Evolutionary conservation across 2,113 vertebrate species (phyloP).

Genomic region (Galemys pyrenaicus): DNA sequence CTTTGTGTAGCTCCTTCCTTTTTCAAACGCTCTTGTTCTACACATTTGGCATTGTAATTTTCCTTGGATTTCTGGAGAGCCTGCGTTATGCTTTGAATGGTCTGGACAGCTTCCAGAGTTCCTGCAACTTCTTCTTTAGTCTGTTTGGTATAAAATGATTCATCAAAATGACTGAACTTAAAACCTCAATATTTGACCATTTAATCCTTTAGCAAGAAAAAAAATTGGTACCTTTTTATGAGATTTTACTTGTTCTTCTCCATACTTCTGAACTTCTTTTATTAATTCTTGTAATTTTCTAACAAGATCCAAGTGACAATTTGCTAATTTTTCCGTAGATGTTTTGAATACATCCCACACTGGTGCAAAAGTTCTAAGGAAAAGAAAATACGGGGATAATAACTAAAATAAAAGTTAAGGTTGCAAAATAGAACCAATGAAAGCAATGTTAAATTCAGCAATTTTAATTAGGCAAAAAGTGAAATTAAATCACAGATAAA

Average conservation of each 20-base stretch:
- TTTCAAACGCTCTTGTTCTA: constrained; percentile 96
- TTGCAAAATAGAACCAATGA: constrained; percentile 2
- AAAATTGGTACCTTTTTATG: constrained; percentile 93
- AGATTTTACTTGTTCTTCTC: constrained; percentile 96
- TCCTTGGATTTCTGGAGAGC: constrained; percentile 97
- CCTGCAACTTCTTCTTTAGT: constrained; percentile 98
- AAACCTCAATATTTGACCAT: constrained; percentile 49
- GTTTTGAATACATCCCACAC: constrained; percentile 97
- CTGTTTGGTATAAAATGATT: constrained; percentile 83
- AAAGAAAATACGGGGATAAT: constrained; percentile 60
- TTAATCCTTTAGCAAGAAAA: constrained; percentile 39
- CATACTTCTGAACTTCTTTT: constrained; percentile 98
- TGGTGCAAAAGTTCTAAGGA: constrained; percentile 94
- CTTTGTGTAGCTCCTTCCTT: constrained; percentile 97
- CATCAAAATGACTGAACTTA: constrained; percentile 73
- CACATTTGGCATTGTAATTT: constrained; percentile 94
- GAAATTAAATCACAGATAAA: constrained; percentile 38
- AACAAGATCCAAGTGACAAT: constrained; percentile 96
- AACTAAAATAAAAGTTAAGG: constrained; percentile 27
- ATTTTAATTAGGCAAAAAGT: constrained; percentile 43
- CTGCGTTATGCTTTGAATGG: constrained; percentile 95
- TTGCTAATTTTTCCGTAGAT: constrained; percentile 96
- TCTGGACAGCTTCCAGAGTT: constrained; percentile 96
- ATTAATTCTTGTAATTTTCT: constrained; percentile 97
- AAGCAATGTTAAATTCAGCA: constrained; percentile 14